Conservation (phyloP, 2,888 invertebrate species). For the Eledona agricola region DNA sequence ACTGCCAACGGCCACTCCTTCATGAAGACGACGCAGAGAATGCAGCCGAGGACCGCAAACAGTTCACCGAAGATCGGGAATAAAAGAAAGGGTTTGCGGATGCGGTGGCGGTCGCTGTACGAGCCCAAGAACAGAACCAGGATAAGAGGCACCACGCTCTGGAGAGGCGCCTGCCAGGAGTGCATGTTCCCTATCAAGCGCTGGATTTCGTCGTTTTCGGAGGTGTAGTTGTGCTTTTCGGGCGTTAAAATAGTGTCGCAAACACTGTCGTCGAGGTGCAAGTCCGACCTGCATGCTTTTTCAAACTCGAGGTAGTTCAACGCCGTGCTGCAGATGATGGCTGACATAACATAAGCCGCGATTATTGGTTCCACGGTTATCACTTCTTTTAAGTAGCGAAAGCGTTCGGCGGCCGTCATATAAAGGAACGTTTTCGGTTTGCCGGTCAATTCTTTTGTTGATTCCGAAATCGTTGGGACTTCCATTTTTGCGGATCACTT, state of each 20-base stretch:
- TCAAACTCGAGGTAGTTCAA: slow-evolving; percentile 66
- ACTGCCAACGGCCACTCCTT: slow-evolving; percentile 65
- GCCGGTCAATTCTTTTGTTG: too few species aligned
- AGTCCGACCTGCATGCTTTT: slow-evolving; percentile 67
- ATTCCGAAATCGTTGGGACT: too few species aligned
- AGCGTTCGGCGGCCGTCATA: slow-evolving; percentile 43
- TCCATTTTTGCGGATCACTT: too few species aligned
- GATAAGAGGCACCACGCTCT: slow-evolving; percentile 56
- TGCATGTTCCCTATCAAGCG: slow-evolving; percentile 62
- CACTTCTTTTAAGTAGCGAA: slow-evolving; percentile 49
- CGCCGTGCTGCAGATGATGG: slow-evolving; percentile 59
- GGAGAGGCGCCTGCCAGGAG: slow-evolving; percentile 56
- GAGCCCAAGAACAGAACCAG: slow-evolving; percentile 59
- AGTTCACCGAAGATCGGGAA: slow-evolving; percentile 59
- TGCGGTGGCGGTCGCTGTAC: slow-evolving; percentile 59
- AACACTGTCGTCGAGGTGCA: slow-evolving; percentile 63
- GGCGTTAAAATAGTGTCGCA: slow-evolving; percentile 62
- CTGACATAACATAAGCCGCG: slow-evolving; percentile 53
- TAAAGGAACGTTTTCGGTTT: slow-evolving; percentile 42
- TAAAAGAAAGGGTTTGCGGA: slow-evolving; percentile 59
- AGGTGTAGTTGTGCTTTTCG: slow-evolving; percentile 52
- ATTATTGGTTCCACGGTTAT: slow-evolving; percentile 60
- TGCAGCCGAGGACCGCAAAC: slow-evolving; percentile 64
- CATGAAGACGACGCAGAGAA: slow-evolving; percentile 67
- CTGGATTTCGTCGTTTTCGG: slow-evolving; percentile 62